Evolutionary conservation across 2,113 vertebrate genomes (phyloP).

Genomic region (Thunnus maccoyii): DNA sequence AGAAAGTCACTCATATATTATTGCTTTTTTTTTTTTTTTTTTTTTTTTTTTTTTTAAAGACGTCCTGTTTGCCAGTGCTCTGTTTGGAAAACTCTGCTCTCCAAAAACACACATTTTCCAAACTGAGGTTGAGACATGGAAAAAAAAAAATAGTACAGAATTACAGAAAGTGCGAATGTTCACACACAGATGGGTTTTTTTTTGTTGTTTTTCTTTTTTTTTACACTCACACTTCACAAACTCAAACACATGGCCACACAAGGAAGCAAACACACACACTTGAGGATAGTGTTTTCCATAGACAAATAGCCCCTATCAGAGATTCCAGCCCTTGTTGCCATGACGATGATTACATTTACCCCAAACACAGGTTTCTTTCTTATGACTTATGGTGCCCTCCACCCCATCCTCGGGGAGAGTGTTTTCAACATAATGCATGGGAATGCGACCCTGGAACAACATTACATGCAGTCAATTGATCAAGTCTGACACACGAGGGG

Average conservation of each 20-base stretch:
- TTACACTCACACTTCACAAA: slow-evolving; percentile 34
- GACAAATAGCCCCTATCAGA: slow-evolving; percentile 75
- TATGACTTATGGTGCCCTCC: slow-evolving; percentile 65
- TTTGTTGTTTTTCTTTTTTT: slow-evolving; percentile 10
- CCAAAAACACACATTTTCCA: slow-evolving; percentile 75
- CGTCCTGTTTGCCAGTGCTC: slow-evolving; percentile 59
- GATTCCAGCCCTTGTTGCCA: slow-evolving; percentile 80
- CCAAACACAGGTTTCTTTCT: slow-evolving; percentile 71
- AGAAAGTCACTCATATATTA: slow-evolving; percentile 40
- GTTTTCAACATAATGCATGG: slow-evolving; percentile 57
- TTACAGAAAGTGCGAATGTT: slow-evolving; percentile 60
- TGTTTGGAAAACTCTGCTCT: slow-evolving; percentile 55
- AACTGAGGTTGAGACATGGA: slow-evolving; percentile 60
- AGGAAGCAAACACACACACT: slow-evolving; percentile 33
- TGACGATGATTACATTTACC: slow-evolving; percentile 79
- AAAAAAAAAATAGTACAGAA: slow-evolving; percentile 44
- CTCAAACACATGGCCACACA: slow-evolving; percentile 38
- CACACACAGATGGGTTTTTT: slow-evolving; percentile 50
- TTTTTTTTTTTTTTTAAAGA: slow-evolving; percentile 36
- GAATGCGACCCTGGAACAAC: slow-evolving; percentile 60
- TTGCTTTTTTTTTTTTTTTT: slow-evolving; percentile 23
- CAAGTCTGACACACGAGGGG: slow-evolving; percentile 59
- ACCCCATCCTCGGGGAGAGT: slow-evolving; percentile 45
- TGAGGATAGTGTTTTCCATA: slow-evolving; percentile 65
- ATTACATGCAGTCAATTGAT: slow-evolving; percentile 58